These are phyloP conservation scores for Sitodiplosis mosellana DNA, from an alignment of 1,140 invertebrate species.

Conservation along the genomic window DNA sequence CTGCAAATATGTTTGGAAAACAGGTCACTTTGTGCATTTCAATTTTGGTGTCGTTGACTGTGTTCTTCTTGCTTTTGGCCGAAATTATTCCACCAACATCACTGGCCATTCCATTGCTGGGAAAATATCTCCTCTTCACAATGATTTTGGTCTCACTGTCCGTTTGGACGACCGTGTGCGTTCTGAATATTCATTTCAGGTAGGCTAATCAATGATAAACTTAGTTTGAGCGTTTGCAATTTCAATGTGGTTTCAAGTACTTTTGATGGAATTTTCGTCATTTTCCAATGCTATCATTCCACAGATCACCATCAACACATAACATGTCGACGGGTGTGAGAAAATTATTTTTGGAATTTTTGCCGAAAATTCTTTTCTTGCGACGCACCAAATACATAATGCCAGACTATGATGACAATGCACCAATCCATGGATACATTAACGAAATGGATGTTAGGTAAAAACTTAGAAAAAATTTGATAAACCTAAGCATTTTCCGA, in stretches of 20 bases:
- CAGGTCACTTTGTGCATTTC: conserved; percentile 87
- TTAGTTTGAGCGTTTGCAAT: not conserved
- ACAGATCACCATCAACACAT: conserved; percentile 88
- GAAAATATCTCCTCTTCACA: conserved; percentile 90
- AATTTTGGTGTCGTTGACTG: conserved; percentile 92
- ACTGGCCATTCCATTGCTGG: conserved; percentile 88
- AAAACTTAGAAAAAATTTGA: conserved; percentile 10
- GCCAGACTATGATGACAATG: conserved; percentile 60
- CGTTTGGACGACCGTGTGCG: conserved; percentile 91
- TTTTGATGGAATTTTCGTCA: not conserved
- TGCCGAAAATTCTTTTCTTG: conserved; percentile 80
- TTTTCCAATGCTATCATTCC: conserved; percentile 3
- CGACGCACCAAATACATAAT: conserved; percentile 64
- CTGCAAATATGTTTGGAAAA: conserved; percentile 8
- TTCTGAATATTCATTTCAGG: conserved; percentile 95
- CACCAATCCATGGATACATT: conserved; percentile 52
- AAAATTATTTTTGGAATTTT: conserved; percentile 71
- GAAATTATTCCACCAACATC: conserved; percentile 97
- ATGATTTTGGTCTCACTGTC: conserved; percentile 95
- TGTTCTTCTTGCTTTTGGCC: conserved; percentile 92
- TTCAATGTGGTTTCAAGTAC: not conserved
- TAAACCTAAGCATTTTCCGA: too few species aligned
- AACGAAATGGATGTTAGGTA: conserved; percentile 64
- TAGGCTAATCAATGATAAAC: too few species aligned
- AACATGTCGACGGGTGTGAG: conserved; percentile 82